Evolutionary conservation across 2,888 invertebrate species (phyloP).

Genomic region (Charanyca ferruginea): DNA sequence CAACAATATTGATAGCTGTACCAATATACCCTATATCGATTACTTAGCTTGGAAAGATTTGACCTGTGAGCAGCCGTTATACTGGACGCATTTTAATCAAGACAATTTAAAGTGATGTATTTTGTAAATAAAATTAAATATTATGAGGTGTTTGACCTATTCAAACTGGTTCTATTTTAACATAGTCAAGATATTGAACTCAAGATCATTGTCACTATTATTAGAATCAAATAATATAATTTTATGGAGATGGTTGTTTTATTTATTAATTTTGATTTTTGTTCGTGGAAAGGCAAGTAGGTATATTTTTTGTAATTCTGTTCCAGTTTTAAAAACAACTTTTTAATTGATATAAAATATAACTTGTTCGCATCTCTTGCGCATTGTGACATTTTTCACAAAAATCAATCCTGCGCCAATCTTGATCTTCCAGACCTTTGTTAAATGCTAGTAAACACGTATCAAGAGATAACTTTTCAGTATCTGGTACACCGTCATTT

Average conservation of each 20-base stretch:
- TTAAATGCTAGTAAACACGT: not conserved
- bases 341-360: not conserved
- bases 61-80: slow-evolving; percentile 2
- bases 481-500: too few relatives aligned
- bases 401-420: not conserved
- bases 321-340: too few relatives aligned
- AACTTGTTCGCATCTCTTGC: not conserved
- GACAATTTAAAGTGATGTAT: not conserved
- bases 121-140: not conserved
- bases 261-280: too few relatives aligned
- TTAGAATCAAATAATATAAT: not conserved
- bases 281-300: too few relatives aligned
- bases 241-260: not conserved
- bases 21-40: slow-evolving; percentile 30
- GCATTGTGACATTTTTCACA: not conserved
- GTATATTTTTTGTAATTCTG: not conserved
- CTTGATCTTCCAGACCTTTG: too few relatives aligned
- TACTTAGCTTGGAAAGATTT: slow-evolving; percentile 41
- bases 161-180: slow-evolving; percentile 34
- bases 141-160: slow-evolving; percentile 21
- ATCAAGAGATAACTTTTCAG: not conserved
- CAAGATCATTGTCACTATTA: not conserved
- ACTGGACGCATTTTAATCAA: slow-evolving; percentile 22
- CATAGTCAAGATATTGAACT: slow-evolving; percentile 10
- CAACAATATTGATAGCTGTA: slow-evolving; percentile 43